Evolutionary conservation across 2,797 vertebrate species (phyloP).

Genomic region (Sparus aurata): DNA sequence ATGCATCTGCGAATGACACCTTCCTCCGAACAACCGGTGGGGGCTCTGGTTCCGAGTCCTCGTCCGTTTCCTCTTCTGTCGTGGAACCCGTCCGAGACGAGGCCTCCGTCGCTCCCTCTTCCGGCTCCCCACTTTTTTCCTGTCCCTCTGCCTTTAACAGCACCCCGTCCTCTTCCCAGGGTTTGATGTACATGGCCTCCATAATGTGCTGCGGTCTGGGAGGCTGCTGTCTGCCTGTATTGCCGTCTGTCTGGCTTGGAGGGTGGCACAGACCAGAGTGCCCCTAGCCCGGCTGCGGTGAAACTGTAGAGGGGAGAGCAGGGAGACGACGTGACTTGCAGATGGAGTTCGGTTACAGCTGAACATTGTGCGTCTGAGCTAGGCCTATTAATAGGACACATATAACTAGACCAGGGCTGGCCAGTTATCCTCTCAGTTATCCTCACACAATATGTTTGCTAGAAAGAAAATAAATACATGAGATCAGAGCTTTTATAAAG

Average conservation of each 20-base stretch:
- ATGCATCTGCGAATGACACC: constrained; percentile 97
- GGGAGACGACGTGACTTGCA: constrained; percentile 90
- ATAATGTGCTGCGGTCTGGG: constrained; percentile 80
- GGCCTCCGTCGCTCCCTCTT: constrained; percentile 83
- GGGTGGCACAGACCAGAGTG: constrained; percentile 78
- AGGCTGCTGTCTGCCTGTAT: constrained; percentile 74
- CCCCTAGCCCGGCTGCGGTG: constrained; percentile 84
- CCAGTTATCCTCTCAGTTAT: constrained; percentile 57
- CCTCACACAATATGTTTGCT: constrained; percentile 58
- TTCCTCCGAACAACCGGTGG: constrained; percentile 85
- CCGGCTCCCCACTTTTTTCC: constrained; percentile 46
- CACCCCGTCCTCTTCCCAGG: constrained; percentile 80
- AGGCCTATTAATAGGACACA: constrained; percentile 92
- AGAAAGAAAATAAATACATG: constrained; percentile 41
- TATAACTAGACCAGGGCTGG: constrained; percentile 59
- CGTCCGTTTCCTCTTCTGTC: constrained; percentile 84
- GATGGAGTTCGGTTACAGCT: constrained; percentile 94
- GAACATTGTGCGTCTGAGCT: constrained; percentile 90
- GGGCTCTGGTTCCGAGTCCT: constrained; percentile 87
- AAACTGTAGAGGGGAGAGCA: constrained; percentile 83
- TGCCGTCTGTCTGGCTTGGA: constrained; percentile 71
- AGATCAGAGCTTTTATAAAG: constrained; percentile 4
- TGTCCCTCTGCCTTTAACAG: constrained; percentile 38
- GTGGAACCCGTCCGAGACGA: constrained; percentile 80
- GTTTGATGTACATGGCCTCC: constrained; percentile 81